Base-by-base conservation (phyloP, 2,113 vertebrate species). In the Puntigrus tetrazona region DNA sequence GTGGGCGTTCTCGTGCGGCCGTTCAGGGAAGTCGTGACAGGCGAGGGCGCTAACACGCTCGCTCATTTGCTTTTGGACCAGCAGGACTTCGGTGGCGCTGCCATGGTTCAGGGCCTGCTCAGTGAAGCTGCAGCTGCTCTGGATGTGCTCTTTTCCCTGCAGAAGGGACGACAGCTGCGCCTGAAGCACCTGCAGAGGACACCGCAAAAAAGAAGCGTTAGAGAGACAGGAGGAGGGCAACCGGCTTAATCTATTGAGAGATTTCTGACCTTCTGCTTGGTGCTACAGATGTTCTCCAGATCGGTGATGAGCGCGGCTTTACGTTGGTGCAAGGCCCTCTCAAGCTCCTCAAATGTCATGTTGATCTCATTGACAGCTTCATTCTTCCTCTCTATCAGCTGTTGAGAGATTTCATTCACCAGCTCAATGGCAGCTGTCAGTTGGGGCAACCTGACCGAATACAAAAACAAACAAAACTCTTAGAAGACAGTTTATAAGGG, bases 41-140 rank as follows among this genome's bases (percentile, higher is more conserved):
- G 96, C 97, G 90, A 99, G 89, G 1, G 95, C 96, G 0, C 94
- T 94, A 65, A 98, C 95, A 14, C 96, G 94, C 92, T 99, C 97
- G 0, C 96, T 94, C 97, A 99, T 97, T 93, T 99, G 97, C 92
- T 99, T 99, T 72, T 95, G 94, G 52, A 99, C 96, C 10, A 99
- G 87, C 85, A 99, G 92, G 82, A 98, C 97, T 92, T 99, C 98
- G 0, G 96, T 95, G 61, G 96, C 97, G 0, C 95, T 96, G 84
- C 98, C 98, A 3, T 98, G 96, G 88, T 94, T 95, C 90, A 99
- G 94, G 0, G 98, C 97, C 92, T 98, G 97, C 91, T 98, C 97
- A 0, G 98, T 96, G 79, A 99, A 98, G 74, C 94, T 95, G 89
- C 96, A 97, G 92, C 98, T 98, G 91, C 96, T 98, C 90, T 96